These are phyloP conservation scores for Agrotis puta DNA, from an alignment of 2,888 invertebrate genomes.

Conservation along the genomic window DNA sequence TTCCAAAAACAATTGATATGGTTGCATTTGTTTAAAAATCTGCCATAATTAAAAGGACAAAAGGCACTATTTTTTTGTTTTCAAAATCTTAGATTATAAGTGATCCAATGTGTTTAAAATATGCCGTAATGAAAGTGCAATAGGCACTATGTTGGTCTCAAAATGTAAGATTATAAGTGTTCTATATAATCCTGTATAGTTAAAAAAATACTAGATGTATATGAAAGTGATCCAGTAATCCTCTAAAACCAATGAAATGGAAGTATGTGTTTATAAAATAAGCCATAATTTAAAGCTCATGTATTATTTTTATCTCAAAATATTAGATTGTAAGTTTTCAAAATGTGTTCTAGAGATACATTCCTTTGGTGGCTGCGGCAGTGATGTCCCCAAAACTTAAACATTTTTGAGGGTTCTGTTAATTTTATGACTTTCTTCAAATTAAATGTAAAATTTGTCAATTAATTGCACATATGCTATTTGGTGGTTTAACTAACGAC, in stretches of 20 bases:
- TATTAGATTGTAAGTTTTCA: background rate
- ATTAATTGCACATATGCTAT: too few species aligned
- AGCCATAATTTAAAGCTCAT: background rate
- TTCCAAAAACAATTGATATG: background rate
- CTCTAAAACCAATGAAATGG: background rate
- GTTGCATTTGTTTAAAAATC: background rate
- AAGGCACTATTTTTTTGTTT: background rate
- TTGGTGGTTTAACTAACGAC: too few species aligned
- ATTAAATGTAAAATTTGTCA: too few species aligned
- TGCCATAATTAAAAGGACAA: background rate
- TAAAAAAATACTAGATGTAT: too few species aligned
- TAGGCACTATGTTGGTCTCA: conserved; percentile 2
- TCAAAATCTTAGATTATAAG: background rate
- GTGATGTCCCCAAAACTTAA: too few species aligned
- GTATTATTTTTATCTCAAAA: background rate
- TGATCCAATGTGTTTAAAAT: background rate
- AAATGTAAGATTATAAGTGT: background rate
- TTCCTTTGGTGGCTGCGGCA: too few species aligned
- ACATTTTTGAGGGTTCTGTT: too few species aligned
- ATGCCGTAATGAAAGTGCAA: background rate
- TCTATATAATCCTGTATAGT: too few species aligned
- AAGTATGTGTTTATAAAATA: background rate
- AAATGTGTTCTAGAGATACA: background rate
- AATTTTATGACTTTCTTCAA: too few species aligned
- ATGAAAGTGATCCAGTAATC: background rate